Percentiles rank a stretch among this genome's conserved stretches.
phyloP scores from a whole-genome alignment of 1,140 invertebrate species.

The Papilio machaon region DNA sequence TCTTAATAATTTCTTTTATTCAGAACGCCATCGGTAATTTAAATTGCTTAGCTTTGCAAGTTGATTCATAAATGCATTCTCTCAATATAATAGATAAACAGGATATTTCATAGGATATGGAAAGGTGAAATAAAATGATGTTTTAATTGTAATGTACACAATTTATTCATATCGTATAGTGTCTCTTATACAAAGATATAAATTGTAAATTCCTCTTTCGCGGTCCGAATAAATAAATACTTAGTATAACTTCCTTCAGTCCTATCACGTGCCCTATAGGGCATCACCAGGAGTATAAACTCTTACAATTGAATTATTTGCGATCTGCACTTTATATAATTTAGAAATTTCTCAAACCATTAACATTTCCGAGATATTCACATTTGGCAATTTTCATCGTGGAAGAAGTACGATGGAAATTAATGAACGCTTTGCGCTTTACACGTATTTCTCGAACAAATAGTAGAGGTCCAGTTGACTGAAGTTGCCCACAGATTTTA shows the following conservation, averaged over 20 bases:
- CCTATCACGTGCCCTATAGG: constrained; percentile 75
- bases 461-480: constrained; percentile 52
- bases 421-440: constrained; percentile 47
- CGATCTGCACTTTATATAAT: constrained; percentile 66
- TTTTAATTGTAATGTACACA: constrained; percentile 79
- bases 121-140: constrained; percentile 67
- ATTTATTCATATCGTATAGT: constrained; percentile 81
- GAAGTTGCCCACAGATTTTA: constrained; percentile 60
- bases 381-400: constrained; percentile 11
- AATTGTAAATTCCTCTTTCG: constrained; percentile 80
- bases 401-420: constrained; percentile 31
- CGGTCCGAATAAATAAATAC: constrained; percentile 81
- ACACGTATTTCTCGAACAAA: constrained; percentile 40
- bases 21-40: too few species aligned
- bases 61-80: too few species aligned
- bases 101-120: constrained; percentile 11
- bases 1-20: too few species aligned
- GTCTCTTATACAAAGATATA: constrained; percentile 82
- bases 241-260: constrained; percentile 74
- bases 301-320: constrained; percentile 69
- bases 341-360: constrained; percentile 48
- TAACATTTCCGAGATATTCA: constrained; percentile 43
- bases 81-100: too few species aligned
- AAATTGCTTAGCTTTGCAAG: too few species aligned
- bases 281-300: constrained; percentile 67